Percentiles rank a stretch among this genome's conserved stretches.
Evolutionary conservation across 2,113 vertebrate species (phyloP).

Genomic region (Colossoma macropomum): DNA sequence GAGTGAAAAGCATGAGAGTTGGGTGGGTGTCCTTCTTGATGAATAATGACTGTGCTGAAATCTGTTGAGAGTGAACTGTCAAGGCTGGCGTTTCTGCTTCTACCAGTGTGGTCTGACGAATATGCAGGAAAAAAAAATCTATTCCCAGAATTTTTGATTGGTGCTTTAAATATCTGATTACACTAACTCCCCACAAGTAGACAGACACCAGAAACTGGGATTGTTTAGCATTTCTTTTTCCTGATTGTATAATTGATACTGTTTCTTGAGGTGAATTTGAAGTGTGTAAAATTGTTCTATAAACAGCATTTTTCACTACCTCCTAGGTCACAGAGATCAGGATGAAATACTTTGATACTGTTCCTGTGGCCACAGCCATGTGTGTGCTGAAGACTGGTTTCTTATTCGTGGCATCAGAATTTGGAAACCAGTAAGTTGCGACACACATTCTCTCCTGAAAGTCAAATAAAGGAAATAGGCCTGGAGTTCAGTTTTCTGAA

Average conservation of each 20-base stretch:
- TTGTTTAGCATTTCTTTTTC: neutral
- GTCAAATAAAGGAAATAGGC: neutral
- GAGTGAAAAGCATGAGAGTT: no score
- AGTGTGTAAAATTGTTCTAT: neutral
- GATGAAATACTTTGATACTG: conserved; percentile 98
- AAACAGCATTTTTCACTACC: neutral
- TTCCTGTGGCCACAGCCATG: conserved; percentile 96
- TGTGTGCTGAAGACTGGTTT: conserved; percentile 98
- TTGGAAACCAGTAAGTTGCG: conserved; percentile 96
- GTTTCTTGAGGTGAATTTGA: neutral
- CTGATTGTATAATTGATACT: neutral
- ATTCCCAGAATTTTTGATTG: neutral
- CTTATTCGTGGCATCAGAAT: conserved; percentile 95
- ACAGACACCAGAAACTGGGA: neutral
- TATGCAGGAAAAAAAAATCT: neutral
- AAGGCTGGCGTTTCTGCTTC: neutral
- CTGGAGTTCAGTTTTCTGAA: neutral
- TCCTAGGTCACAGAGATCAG: conserved; percentile 95
- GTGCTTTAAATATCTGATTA: neutral
- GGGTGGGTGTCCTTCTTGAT: no score
- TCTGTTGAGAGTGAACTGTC: neutral
- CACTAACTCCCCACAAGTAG: neutral
- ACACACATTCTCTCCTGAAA: neutral
- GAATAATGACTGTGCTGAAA: neutral
- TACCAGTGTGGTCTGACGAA: neutral